Conservation (phyloP, 1,140 invertebrate genomes). For the Microplitis mediator region DNA sequence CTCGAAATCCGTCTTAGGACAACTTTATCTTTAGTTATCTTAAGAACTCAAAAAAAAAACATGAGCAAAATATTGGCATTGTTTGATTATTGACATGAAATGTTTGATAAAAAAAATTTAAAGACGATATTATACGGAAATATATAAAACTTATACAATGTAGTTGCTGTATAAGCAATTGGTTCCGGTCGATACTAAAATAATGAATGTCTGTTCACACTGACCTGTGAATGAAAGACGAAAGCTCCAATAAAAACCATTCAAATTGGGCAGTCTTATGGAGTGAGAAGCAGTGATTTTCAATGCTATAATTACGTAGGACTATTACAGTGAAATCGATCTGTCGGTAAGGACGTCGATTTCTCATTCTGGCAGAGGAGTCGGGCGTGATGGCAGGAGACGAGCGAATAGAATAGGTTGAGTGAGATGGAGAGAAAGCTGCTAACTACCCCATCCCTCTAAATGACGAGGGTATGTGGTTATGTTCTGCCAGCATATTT, state of each 20-base stretch:
- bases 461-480: constrained; percentile 17
- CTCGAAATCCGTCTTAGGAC: too few species aligned
- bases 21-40: too few species aligned
- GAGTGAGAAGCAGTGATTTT: neutral
- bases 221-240: too few species aligned
- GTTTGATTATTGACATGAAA: too few species aligned
- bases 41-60: too few species aligned
- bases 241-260: neutral
- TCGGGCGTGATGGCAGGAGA: neutral
- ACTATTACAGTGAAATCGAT: neutral
- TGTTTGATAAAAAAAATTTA: too few species aligned
- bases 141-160: too few species aligned
- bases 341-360: neutral
- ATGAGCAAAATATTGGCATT: too few species aligned
- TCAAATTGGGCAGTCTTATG: neutral
- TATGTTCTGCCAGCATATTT: constrained; percentile 21
- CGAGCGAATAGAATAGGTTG: neutral
- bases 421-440: neutral
- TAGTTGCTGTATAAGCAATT: too few species aligned
- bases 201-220: too few species aligned
- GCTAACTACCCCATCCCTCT: neutral
- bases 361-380: neutral
- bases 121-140: too few species aligned
- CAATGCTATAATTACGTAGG: neutral
- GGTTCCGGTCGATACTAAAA: too few species aligned